Base-by-base conservation (phyloP, 53 echinoderm and acorn worm species). In the Antedon mediterranea region DNA sequence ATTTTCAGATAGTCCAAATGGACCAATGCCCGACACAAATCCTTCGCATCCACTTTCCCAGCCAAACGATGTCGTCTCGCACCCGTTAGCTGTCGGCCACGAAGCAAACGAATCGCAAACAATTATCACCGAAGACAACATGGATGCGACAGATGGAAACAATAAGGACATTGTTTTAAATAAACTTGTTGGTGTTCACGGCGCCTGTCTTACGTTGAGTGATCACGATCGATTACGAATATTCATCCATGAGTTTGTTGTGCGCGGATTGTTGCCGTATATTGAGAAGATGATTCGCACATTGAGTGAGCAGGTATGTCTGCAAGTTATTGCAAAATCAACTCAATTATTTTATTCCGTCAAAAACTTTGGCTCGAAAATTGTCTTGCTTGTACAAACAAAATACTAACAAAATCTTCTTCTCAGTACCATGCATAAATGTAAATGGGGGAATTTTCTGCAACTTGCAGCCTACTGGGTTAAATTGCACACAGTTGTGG, bases 181-280 rank as follows among this genome's bases (percentile, higher is more conserved):
- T 31, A 74, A 75, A 34, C 43, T 43, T 32, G 33, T 72, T 32
- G 86, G 31, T 28, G 82, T 80, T 18, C 98, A 90, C 43, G 92
- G 98, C 27, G 82, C 86, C 5, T 87, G 92, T 76, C 74, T 98
- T 73, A 98, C 98, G 31, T 79, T 91, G 73, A 93, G 88, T 29
- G 98, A 98, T 81, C 92, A 91, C 32, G 98, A 98, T 34, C 74
- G 98, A 43, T 73, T 98, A 75, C 72, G 98, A 43, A 90, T 90
- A 34, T 98, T 98, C 78, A 85, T 98, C 7, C 98, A 98, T 34
- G 98, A 98, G 83, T 98, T 98, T 86, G 85, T 89, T 71, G 98
- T 98, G 37, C 74, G 92, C 44, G 98, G 92, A 57, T 83, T 98
- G 31, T 85, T 98, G 81, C 92, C 92, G 0, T 98, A 98, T 82